Percentiles rank a stretch among this genome's conserved stretches.
phyloP scores from a whole-genome alignment of 37 sponge, comb jelly and placozoan genomes.

The Aphrocallistes beatrix region DNA sequence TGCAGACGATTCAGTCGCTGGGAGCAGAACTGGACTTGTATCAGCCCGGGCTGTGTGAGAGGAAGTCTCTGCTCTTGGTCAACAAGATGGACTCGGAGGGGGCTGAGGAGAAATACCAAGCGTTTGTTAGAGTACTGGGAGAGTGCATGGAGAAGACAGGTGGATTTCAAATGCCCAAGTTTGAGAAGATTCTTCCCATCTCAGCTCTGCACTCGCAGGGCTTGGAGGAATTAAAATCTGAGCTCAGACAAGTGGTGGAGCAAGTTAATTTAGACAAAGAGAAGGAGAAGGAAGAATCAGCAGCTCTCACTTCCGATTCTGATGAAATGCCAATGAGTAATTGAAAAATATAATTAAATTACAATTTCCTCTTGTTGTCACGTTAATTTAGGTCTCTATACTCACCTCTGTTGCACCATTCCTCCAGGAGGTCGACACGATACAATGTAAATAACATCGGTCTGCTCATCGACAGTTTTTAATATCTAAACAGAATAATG shows the following conservation, averaged over 20 bases:
- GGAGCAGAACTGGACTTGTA: conserved; percentile 45
- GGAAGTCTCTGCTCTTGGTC: conserved; percentile 32
- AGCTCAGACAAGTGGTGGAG: background rate
- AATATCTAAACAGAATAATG: background rate
- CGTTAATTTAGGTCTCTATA: background rate
- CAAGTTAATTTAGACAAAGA: background rate
- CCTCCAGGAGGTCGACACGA: background rate
- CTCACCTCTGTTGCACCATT: background rate
- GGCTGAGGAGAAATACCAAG: conserved; percentile 25
- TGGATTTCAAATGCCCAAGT: background rate
- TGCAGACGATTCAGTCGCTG: background rate
- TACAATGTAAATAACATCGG: background rate
- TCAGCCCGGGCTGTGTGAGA: conserved; percentile 27
- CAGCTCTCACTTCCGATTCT: background rate
- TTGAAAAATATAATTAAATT: no score
- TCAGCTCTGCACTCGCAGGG: background rate
- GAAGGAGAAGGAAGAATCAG: background rate
- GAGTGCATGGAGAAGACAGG: background rate
- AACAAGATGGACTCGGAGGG: conserved; percentile 67
- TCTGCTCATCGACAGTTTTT: background rate
- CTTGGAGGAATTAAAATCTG: background rate
- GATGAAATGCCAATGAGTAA: no score
- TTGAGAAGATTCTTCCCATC: background rate
- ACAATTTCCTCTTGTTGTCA: no score
- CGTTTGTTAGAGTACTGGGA: background rate